These are phyloP conservation scores for Eupeodes latifasciatus DNA, from an alignment of 2,888 invertebrate species.

Conservation along the genomic window DNA sequence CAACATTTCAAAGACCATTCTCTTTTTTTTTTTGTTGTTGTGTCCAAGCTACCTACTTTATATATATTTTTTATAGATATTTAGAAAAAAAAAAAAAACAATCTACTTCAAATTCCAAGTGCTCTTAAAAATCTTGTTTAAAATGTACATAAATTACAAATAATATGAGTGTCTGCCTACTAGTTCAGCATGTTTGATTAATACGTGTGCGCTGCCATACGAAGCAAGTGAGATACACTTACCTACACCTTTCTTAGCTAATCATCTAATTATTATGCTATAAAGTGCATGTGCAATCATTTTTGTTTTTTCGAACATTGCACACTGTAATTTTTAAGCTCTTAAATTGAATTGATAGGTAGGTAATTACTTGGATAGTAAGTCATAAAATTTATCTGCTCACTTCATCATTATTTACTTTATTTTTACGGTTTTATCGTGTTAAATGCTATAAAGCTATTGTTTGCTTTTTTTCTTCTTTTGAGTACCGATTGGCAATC, in stretches of 20 bases:
- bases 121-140: slow-evolving; percentile 9
- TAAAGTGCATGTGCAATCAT: slow-evolving; percentile 8
- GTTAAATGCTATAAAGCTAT: not conserved
- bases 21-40: not conserved
- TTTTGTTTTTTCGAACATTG: not conserved
- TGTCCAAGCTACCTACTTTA: too few species aligned
- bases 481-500: not conserved
- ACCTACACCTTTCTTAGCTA: not conserved
- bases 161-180: not conserved
- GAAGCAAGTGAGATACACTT: too few species aligned
- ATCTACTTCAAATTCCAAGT: slow-evolving; percentile 9
- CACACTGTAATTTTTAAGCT: not conserved
- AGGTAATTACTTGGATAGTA: not conserved
- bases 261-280: slow-evolving; percentile 18
- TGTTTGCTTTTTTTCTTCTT: slow-evolving; percentile 9
- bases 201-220: not conserved
- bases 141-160: slow-evolving; percentile 34
- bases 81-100: not conserved
- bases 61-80: too few species aligned
- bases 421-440: not conserved
- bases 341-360: not conserved
- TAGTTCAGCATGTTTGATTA: not conserved
- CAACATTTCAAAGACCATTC: not conserved
- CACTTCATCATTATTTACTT: not conserved
- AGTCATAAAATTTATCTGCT: slow-evolving; percentile 6